Evolutionary conservation across 2,113 vertebrate genomes (phyloP), one percentile per base, ranked within the genome.

Genomic region (Nettapus auritus): DNA sequence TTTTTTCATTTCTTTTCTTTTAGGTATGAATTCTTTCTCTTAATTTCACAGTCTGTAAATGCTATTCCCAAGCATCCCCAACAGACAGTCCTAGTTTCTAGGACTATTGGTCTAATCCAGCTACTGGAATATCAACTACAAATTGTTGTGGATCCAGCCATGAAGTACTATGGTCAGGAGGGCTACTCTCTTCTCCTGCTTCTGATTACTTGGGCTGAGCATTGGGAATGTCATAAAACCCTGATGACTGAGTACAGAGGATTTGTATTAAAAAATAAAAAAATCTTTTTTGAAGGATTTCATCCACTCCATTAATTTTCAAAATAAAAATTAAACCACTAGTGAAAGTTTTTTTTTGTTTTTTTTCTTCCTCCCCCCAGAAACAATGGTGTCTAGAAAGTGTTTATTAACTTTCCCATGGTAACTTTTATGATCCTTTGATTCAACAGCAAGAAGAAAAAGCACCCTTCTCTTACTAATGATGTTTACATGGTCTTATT

Each of bases 311-410:
- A 18, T 15, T 82, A 56, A 64, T 85, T 88, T 76, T 82, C 3
- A 40, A 42, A 42, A 67, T 63, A 82, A 36, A 89, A 75, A 63
- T 80, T 46, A 71, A 78, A 76, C 10, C 48, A 17, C 40, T 63
- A 3, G 11, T 90, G 46, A 62, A 82, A 63, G 20, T 3, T 57
- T 91, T 4, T 56, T 91, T 66, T 57, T 63, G 29, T 34, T 20
- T 9, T 26, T 16, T 8, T 13, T 70, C 90, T 93, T 81, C 13
- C 9, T 48, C 46, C 46, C 46, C 46, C 46, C 20, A 21, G 19
- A 82, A 93, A 36, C 11, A 55, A 40, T 53, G 60, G 8, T 57
- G 14, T 16, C 62, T 69, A 86, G 17, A 95, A 92, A 89, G 21
- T 10, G 11, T 76, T 73, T 22, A 3, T 56, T 84, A 59, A 22